These are phyloP conservation scores for Mesorhabditis sp. DNA, from an alignment of 2,888 invertebrate species.

Conservation along the genomic window DNA sequence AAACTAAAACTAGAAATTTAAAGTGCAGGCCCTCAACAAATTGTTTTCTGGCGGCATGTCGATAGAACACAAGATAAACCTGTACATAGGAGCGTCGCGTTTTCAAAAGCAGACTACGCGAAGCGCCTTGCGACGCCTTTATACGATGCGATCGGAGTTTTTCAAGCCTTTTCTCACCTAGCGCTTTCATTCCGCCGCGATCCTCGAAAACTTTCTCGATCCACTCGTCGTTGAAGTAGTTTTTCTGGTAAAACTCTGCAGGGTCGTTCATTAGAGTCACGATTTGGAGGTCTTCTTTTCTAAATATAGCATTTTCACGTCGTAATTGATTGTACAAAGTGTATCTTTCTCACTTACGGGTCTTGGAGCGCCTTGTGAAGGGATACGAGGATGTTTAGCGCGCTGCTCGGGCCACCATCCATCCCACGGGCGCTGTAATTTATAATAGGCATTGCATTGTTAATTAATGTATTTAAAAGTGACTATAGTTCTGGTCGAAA, in stretches of 20 bases:
- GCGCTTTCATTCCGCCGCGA: constrained; percentile 25
- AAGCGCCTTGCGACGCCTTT: too few relatives aligned
- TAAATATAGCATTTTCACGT: neutral
- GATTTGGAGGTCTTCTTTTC: constrained; percentile 19
- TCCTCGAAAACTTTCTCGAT: constrained; percentile 25
- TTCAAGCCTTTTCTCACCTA: neutral
- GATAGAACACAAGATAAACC: too few relatives aligned
- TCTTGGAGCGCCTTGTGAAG: constrained; percentile 29
- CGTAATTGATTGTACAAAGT: neutral
- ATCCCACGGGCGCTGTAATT: constrained; percentile 16
- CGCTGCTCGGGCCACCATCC: constrained; percentile 35
- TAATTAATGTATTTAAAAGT: neutral
- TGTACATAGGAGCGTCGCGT: too few relatives aligned
- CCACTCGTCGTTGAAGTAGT: constrained; percentile 33
- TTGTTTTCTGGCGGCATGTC: too few relatives aligned
- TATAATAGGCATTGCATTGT: neutral
- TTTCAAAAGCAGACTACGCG: too few relatives aligned
- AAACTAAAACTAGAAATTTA: too few relatives aligned
- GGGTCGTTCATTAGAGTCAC: constrained; percentile 36
- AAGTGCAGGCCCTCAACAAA: too few relatives aligned
- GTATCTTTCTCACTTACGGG: constrained; percentile 14
- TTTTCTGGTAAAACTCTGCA: constrained; percentile 33
- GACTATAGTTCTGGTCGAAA: neutral
- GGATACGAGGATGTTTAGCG: constrained; percentile 40
- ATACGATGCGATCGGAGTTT: too few relatives aligned